Percentiles rank a stretch among this genome's conserved stretches.
Conservation (phyloP, 2,113 vertebrate genomes). For the Chionis minor region DNA sequence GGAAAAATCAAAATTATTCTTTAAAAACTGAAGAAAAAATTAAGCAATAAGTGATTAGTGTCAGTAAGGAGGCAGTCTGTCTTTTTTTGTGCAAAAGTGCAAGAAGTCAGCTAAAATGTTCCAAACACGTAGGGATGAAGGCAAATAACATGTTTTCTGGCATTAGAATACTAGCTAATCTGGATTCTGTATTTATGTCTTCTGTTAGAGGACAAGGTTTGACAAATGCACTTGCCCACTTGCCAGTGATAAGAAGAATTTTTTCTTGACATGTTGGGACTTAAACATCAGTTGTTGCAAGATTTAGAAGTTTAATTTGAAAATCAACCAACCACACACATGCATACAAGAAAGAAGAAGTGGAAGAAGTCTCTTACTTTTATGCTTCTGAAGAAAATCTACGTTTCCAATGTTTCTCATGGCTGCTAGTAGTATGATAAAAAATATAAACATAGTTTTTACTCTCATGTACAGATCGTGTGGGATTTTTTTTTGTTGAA, state of each 20-base stretch:
- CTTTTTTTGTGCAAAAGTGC: background rate
- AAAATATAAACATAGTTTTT: background rate
- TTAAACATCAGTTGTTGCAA: background rate
- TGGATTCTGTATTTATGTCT: background rate
- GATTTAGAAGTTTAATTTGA: background rate
- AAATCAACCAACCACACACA: background rate
- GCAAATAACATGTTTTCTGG: background rate
- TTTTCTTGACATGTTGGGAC: background rate
- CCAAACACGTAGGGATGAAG: background rate
- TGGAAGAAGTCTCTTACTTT: background rate
- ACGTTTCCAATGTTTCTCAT: background rate
- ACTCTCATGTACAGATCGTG: background rate
- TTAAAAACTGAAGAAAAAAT: background rate
- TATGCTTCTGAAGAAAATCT: background rate
- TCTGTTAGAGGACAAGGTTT: background rate
- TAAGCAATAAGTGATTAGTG: background rate
- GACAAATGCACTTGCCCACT: background rate
- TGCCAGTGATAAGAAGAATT: background rate
- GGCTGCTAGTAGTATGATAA: background rate
- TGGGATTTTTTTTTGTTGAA: background rate
- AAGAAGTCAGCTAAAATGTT: background rate
- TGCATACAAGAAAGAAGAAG: background rate
- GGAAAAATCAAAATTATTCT: background rate
- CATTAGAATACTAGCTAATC: background rate
- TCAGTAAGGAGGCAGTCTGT: background rate